Conservation (phyloP, 2,797 vertebrate species). For the Huso huso region DNA sequence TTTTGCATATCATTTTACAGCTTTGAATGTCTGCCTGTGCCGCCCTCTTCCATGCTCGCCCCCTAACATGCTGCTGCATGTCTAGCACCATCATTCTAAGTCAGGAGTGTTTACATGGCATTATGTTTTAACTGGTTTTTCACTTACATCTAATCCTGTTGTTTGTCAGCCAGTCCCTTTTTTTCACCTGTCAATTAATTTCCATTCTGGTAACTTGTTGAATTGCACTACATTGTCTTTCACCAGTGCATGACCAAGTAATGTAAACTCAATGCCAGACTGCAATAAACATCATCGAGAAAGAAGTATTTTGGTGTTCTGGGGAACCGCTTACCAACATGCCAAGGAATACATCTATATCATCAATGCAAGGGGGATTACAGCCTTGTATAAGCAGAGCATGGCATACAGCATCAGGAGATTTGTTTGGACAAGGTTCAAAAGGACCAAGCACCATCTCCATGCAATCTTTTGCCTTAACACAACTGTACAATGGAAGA, state of each 20-base stretch:
- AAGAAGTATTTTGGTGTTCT: not conserved
- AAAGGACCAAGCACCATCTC: constrained; percentile 46
- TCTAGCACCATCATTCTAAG: constrained; percentile 31
- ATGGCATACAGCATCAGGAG: constrained; percentile 18
- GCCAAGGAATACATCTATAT: constrained; percentile 21
- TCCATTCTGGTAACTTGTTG: constrained; percentile 6
- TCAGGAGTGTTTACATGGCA: constrained; percentile 17
- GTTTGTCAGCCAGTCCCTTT: not conserved
- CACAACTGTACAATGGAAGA: constrained; percentile 29
- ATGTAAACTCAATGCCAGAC: not conserved
- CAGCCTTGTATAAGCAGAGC: constrained; percentile 48
- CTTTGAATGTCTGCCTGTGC: constrained; percentile 68
- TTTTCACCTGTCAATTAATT: constrained; percentile 5
- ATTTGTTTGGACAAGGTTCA: constrained; percentile 6
- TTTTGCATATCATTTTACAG: constrained; percentile 38
- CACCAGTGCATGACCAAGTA: not conserved
- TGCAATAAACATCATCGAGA: not conserved
- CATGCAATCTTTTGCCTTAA: constrained; percentile 71
- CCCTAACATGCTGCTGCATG: constrained; percentile 77
- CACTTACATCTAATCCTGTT: constrained; percentile 17
- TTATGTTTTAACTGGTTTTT: constrained; percentile 20
- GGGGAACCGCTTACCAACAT: not conserved
- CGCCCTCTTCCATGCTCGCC: constrained; percentile 55
- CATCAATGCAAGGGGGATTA: constrained; percentile 41
- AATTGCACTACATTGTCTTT: not conserved